Percentiles rank a stretch among this genome's conserved stretches.
Conservation (phyloP, 30 jellyfish, hydroid and myxozoan genomes). For the Haliclystus octoradiatus region DNA sequence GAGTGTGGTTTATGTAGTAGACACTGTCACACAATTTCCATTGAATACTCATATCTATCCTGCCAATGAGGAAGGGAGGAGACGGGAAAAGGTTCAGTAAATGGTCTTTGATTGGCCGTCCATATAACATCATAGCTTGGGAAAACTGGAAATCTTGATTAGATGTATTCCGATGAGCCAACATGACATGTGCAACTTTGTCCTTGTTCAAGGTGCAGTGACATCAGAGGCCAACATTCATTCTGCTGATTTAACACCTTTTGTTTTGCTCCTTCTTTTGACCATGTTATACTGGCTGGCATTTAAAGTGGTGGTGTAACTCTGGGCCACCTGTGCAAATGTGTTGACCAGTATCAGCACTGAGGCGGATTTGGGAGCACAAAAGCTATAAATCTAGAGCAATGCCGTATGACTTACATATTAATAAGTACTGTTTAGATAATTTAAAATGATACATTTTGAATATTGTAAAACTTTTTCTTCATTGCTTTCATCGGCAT, state of each 20-base stretch:
- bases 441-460: not conserved
- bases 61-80: not conserved
- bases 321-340: conserved; percentile 26
- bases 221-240: not conserved
- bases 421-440: not conserved
- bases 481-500: not conserved
- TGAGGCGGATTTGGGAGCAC: not conserved
- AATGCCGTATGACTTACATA: not conserved
- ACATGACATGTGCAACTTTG: not conserved
- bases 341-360: conserved; percentile 13
- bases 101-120: not conserved
- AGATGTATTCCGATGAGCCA: conserved; percentile 11
- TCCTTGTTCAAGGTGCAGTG: not conserved
- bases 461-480: not conserved
- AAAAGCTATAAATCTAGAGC: not conserved
- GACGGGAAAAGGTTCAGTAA: not conserved
- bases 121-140: conserved; percentile 4
- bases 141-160: not conserved
- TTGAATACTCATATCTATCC: not conserved
- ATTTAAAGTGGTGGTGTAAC: not conserved
- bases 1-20: not conserved
- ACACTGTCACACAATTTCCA: not conserved
- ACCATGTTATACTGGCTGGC: conserved; percentile 5
- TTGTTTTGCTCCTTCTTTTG: conserved; percentile 3
- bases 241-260: conserved; percentile 1